Conservation (phyloP, 2,888 invertebrate genomes). For the Geotrupes spiniger region DNA sequence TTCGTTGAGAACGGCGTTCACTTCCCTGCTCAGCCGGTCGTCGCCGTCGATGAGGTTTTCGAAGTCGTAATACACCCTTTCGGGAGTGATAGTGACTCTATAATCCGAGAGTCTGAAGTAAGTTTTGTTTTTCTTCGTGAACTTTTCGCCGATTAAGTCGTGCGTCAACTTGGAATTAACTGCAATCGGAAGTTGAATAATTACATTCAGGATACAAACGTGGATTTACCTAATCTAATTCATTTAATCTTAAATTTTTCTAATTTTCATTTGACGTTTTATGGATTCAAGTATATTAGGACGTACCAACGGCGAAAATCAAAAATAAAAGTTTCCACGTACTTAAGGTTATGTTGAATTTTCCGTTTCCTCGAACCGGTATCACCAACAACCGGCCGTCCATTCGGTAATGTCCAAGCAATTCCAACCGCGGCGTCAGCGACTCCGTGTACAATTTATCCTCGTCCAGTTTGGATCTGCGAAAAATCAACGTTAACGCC, state of each 20-base stretch:
- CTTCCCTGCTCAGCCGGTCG: constrained; percentile 36
- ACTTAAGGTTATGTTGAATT: constrained; percentile 64
- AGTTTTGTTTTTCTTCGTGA: constrained; percentile 52
- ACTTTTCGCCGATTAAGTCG: constrained; percentile 14
- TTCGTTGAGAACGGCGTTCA: constrained; percentile 47
- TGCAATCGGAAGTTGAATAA: background rate
- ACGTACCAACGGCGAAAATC: background rate
- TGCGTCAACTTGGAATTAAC: constrained; percentile 16
- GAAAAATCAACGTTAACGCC: constrained; percentile 37
- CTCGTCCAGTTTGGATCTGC: constrained; percentile 16
- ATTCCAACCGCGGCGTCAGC: constrained; percentile 57
- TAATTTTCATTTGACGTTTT: no score
- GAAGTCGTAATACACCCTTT: constrained; percentile 60
- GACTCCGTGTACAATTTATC: constrained; percentile 49
- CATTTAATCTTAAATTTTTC: no score
- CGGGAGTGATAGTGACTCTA: constrained; percentile 60
- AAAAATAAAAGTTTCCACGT: constrained; percentile 24
- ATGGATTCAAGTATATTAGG: no score
- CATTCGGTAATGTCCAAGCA: constrained; percentile 65
- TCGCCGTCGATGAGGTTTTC: constrained; percentile 59
- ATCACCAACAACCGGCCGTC: constrained; percentile 63
- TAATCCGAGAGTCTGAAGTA: constrained; percentile 66
- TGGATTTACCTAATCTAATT: no score
- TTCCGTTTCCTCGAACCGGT: constrained; percentile 63
- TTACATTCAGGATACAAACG: no score